Evolutionary conservation across 2,888 invertebrate species (phyloP), one percentile per base, ranked within the genome.

Genomic region (Andrena chrysosceles): DNA sequence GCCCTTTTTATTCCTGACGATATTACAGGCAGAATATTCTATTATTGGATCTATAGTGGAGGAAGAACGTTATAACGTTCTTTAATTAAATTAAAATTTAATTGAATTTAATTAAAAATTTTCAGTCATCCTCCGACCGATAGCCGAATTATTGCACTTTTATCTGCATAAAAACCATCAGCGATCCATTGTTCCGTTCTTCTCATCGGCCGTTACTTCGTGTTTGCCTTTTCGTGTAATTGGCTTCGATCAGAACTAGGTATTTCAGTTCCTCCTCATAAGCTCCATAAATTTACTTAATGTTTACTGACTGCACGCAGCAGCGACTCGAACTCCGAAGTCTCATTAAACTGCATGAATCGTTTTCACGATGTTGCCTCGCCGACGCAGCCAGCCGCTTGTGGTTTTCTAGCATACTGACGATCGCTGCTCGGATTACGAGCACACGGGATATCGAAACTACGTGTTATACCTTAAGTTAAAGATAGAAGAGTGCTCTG

Each of bases 341-440:
- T 68, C 29, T 78, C 76, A 67, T 75, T 78, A 78, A 78, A 75
- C 67, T 54, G 33, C 26, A 42, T 33, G 48, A 78, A 62, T 76
- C 63, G 54, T 76, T 78, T 76, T 77, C 68, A 62, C 42, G 62
- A 48, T 20, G 42, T 13, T 42, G 62, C 42, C 31, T 56, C 23
- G 2, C 29, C 5, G 20, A 16, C 13, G n/a, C 35, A 48, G 26
- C 31, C 67, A 78, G 31, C 42, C 26, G 59, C 66, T n/a, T 62
- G 60, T 16, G 68, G 77, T 77, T 63, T 77, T 68, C 62, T 42
- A 35, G 16, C n/a, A 54, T 42, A 48, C 29, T 63, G 62, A 49
- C 16, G 48, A 77, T 78, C 48, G 33, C 26, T 42, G 29, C 63
- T 42, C 10, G 13, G 16, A 42, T 42, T 29, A 54, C 62, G 42